phyloP scores from a whole-genome alignment of 2,888 invertebrate species.

The Tiliacea aurago region DNA sequence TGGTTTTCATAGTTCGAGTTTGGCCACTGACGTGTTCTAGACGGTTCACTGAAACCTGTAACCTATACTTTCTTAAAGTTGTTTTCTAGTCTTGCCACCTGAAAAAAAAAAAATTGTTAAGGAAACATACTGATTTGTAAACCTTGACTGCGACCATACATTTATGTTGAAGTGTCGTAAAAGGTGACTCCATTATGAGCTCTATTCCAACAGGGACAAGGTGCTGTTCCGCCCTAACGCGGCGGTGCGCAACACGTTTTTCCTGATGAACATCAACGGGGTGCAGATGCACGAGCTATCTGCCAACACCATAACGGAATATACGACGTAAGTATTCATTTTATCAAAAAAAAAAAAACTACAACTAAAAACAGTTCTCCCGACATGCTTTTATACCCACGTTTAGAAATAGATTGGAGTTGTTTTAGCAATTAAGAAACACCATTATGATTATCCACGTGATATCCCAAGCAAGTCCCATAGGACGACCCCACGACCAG shows the following conservation, averaged over 20 bases:
- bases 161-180: not conserved
- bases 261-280: slow-evolving; percentile 88
- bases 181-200: not conserved
- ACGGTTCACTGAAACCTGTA: not conserved
- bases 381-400: too few relatives aligned
- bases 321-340: slow-evolving; percentile 80
- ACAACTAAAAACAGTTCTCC: too few relatives aligned
- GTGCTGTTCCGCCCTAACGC: slow-evolving; percentile 88
- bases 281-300: slow-evolving; percentile 88
- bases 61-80: not conserved
- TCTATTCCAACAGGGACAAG: slow-evolving; percentile 79
- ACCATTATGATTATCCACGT: too few relatives aligned
- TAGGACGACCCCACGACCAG: too few relatives aligned
- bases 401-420: too few relatives aligned
- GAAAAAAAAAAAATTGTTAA: not conserved
- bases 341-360: too few relatives aligned
- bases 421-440: too few relatives aligned
- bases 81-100: not conserved
- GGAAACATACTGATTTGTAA: not conserved
- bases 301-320: slow-evolving; percentile 82
- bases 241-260: slow-evolving; percentile 87
- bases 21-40: not conserved
- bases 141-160: not conserved
- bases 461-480: too few relatives aligned
- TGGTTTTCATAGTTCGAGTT: too few relatives aligned